Percentiles rank a stretch among this genome's conserved stretches.
phyloP scores from a whole-genome alignment of 2,113 vertebrate genomes.

The Siniperca chuatsi region DNA sequence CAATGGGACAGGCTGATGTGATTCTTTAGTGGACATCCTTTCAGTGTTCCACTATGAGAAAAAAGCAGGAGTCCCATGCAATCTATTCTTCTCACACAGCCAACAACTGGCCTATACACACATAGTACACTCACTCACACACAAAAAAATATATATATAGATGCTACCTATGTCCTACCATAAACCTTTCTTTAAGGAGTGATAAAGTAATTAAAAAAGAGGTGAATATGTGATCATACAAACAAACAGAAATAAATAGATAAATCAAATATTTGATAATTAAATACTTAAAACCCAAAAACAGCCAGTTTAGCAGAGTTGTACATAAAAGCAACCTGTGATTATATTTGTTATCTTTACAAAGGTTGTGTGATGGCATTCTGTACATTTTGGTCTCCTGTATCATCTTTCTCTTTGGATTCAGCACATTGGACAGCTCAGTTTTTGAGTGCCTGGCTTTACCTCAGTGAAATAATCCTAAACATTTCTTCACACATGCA shows the following conservation, averaged over 20 bases:
- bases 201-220: neutral
- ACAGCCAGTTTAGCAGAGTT: neutral
- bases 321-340: neutral
- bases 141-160: slow-evolving; percentile 16
- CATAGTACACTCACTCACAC: slow-evolving; percentile 27
- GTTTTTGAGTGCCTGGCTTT: slow-evolving; percentile 37
- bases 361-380: neutral
- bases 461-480: slow-evolving; percentile 37
- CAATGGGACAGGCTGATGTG: slow-evolving; percentile 77
- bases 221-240: neutral
- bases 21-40: slow-evolving; percentile 80
- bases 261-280: neutral
- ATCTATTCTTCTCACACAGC: slow-evolving; percentile 72
- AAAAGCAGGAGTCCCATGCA: slow-evolving; percentile 77
- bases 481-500: slow-evolving; percentile 54
- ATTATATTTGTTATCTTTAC: neutral
- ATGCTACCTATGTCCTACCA: neutral
- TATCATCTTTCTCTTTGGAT: slow-evolving; percentile 53
- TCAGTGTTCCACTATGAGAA: slow-evolving; percentile 73
- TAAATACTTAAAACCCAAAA: neutral
- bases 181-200: neutral
- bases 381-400: neutral
- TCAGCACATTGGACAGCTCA: slow-evolving; percentile 84
- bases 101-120: slow-evolving; percentile 55
- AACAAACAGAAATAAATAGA: neutral